These are phyloP conservation scores for Synergus japonicus DNA, from an alignment of 2,888 invertebrate species.

Conservation along the genomic window DNA sequence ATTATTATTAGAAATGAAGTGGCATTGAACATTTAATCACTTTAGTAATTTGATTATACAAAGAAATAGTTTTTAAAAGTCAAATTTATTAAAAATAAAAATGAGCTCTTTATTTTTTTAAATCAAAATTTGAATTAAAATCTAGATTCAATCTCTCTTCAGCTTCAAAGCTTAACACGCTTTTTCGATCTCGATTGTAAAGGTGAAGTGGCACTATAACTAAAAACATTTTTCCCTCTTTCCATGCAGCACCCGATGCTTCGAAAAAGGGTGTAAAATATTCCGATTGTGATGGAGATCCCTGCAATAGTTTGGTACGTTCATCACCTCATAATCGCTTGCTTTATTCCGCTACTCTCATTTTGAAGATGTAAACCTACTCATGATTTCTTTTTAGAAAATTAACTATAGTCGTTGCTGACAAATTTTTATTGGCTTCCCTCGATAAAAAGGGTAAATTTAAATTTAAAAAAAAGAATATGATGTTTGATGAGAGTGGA, in stretches of 20 bases:
- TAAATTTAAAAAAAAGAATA: neutral
- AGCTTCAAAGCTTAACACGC: slow-evolving; percentile 51
- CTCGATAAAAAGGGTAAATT: slow-evolving; percentile 18
- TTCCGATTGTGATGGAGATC: slow-evolving; percentile 62
- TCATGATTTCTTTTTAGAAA: slow-evolving; percentile 22
- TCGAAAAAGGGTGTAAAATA: slow-evolving; percentile 61
- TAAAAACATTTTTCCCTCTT: slow-evolving; percentile 64
- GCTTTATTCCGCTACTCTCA: neutral
- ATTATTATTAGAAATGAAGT: neutral
- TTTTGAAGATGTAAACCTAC: neutral
- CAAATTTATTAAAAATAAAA: neutral
- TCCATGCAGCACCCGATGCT: slow-evolving; percentile 63
- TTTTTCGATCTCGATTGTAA: slow-evolving; percentile 48
- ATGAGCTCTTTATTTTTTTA: neutral
- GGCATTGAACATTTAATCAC: neutral
- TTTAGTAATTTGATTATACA: neutral
- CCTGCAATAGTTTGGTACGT: slow-evolving; percentile 63
- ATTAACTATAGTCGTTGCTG: slow-evolving; percentile 18
- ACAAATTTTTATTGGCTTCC: slow-evolving; percentile 19
- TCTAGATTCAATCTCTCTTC: slow-evolving; percentile 52
- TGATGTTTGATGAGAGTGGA: neutral
- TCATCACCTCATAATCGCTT: slow-evolving; percentile 42
- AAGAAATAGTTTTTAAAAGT: neutral
- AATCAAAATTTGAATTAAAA: neutral
- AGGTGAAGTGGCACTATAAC: slow-evolving; percentile 55